Base-by-base conservation (phyloP, 1,140 invertebrate species). In the Drosophila sucinea region DNA sequence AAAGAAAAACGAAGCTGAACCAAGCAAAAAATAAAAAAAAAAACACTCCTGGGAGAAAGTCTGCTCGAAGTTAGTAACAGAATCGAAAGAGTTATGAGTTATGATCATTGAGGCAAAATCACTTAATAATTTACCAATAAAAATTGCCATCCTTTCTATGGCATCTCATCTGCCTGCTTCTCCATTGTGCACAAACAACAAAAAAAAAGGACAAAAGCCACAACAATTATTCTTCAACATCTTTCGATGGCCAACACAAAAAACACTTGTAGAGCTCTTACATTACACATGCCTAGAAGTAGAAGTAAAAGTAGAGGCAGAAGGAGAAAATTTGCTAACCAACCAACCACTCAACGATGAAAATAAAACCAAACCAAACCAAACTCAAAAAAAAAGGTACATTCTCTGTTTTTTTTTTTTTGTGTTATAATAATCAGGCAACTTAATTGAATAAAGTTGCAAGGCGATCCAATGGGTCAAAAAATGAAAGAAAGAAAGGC, bases 401-500 rank as follows among this genome's bases (percentile, higher is more conserved):
- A 17, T 25, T 60, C 35, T 33, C 35, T 70, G 44, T 29, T 57
- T n/a, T 62, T 33, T 33, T 33, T 33, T 55, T 41, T 70, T 51
- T 63, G n/a, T 64, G 76, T 77, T 64, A 82, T 87, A 87, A 86
- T 79, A 86, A 87, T 82, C 83, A 86, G 75, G 79, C 72, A 87
- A 86, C 79, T 82, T 86, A 86, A 86, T 86, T 87, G 69, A 87
- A 86, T 86, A 69, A 86, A 77, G 83, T 70, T 69, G 67, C 72
- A 63, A 63, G 78, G 27, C 51, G 73, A 77, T 77, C 68, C 54
- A 51, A 51, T 51, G 44, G 44, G 44, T 51, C 44, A 51, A 51
- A 51, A 51, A 51, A 51, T 51, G 44, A 51, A 51, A 51, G 40
- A 41, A 51, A 51, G 23, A 51, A 47, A 55, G 47, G 66, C 38